phyloP scores from a whole-genome alignment of 2,797 vertebrate genomes.

The Onychomys leucogaster region DNA sequence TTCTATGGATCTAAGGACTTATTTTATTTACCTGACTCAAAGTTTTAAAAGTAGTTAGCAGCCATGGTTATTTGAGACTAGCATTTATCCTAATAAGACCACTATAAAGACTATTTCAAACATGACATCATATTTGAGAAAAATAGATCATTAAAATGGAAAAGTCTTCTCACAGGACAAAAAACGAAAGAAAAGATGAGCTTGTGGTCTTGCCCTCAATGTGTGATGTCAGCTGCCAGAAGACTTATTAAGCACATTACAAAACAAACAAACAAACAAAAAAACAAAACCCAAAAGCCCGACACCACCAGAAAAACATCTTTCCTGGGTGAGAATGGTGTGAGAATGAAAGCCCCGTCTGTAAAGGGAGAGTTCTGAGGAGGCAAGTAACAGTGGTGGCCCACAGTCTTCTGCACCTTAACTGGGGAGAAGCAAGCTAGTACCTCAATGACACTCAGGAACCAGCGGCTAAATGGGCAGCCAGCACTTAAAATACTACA shows the following conservation, averaged over 20 bases:
- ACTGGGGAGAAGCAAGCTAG: background rate
- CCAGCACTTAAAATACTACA: background rate
- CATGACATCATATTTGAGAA: background rate
- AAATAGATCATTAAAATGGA: conserved; percentile 8
- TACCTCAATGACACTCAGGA: background rate
- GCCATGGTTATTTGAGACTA: background rate
- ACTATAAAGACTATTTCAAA: conserved; percentile 11
- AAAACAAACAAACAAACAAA: background rate
- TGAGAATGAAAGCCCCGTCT: background rate
- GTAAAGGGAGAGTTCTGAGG: background rate
- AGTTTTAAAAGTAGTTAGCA: conserved; percentile 25
- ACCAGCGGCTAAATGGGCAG: background rate
- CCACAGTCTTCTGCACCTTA: background rate
- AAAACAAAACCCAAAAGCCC: background rate
- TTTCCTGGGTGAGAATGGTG: background rate
- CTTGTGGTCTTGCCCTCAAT: background rate
- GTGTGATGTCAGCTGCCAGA: conserved; percentile 20
- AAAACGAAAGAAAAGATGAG: conserved; percentile 49
- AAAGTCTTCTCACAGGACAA: conserved; percentile 24
- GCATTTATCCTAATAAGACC: background rate
- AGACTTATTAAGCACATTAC: background rate
- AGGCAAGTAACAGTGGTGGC: background rate
- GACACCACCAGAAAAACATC: background rate
- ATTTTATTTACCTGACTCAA: conserved; percentile 45
- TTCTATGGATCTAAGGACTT: background rate